These are phyloP conservation scores for Dendropsophus ebraccatus DNA, from an alignment of 2,113 vertebrate species.

Conservation along the genomic window DNA sequence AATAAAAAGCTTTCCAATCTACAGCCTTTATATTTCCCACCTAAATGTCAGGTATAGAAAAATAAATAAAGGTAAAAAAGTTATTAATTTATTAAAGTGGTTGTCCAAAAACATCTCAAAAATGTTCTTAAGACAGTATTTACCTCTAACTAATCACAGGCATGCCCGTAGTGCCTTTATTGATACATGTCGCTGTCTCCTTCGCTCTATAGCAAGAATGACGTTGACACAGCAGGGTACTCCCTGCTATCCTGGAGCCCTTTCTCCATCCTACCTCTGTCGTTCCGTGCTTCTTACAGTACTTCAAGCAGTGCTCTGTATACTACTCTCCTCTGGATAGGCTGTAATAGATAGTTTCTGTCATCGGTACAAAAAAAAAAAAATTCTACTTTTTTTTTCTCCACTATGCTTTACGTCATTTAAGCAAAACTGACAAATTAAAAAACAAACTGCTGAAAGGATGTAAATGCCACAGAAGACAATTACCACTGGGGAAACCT, in stretches of 20 bases:
- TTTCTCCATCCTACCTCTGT: constrained; percentile 44
- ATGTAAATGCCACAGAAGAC: not conserved
- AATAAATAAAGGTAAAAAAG: not conserved
- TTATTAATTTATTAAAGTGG: not conserved
- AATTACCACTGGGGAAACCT: not conserved
- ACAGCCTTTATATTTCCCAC: constrained; percentile 10
- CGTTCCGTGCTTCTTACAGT: constrained; percentile 39
- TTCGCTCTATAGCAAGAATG: constrained; percentile 45
- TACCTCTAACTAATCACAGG: constrained; percentile 50
- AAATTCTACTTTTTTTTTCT: constrained; percentile 9
- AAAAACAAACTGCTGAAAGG: not conserved
- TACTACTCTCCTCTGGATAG: constrained; percentile 44
- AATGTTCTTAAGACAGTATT: constrained; percentile 45
- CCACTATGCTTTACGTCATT: constrained; percentile 27
- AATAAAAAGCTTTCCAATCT: not conserved
- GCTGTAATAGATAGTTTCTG: constrained; percentile 48
- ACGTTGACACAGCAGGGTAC: constrained; percentile 44
- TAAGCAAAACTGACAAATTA: not conserved
- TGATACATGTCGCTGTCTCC: constrained; percentile 42
- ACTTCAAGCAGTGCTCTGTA: constrained; percentile 44
- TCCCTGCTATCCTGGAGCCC: constrained; percentile 37
- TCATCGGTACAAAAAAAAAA: constrained; percentile 41
- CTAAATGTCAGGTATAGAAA: not conserved
- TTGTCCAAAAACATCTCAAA: constrained; percentile 15
- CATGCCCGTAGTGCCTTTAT: constrained; percentile 26